phyloP scores from a whole-genome alignment of 2,113 vertebrate species.

The Myocastor coypus region DNA sequence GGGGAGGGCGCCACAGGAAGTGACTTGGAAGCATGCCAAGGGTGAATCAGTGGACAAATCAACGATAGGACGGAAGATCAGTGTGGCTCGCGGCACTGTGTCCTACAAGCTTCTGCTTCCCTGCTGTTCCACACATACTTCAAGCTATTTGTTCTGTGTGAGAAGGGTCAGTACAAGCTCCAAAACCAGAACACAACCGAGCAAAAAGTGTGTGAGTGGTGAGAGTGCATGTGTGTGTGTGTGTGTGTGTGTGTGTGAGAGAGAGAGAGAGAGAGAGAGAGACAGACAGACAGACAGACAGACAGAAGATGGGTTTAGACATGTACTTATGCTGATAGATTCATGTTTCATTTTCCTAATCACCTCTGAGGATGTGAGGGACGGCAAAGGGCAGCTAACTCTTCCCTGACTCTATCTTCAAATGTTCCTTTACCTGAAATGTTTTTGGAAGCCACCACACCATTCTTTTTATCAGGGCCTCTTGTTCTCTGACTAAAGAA shows the following conservation, averaged over 20 bases:
- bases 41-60: background rate
- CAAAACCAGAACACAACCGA: background rate
- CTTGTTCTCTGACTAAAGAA: background rate
- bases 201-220: background rate
- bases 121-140: background rate
- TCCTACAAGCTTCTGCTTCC: background rate
- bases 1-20: background rate
- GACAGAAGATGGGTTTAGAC: background rate
- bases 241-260: background rate
- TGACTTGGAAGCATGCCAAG: background rate
- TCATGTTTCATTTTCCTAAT: background rate
- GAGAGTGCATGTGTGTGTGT: too few species aligned
- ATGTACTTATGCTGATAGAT: background rate
- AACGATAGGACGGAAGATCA: background rate
- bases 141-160: background rate
- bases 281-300: background rate
- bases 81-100: background rate
- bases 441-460: background rate
- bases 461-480: background rate
- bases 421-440: constrained; percentile 42
- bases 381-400: background rate
- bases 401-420: background rate
- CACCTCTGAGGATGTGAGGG: background rate
- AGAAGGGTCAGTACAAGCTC: background rate
- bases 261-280: background rate